phyloP scores from a whole-genome alignment of 1,140 invertebrate genomes.

The Holcopasites calliopsidis region DNA sequence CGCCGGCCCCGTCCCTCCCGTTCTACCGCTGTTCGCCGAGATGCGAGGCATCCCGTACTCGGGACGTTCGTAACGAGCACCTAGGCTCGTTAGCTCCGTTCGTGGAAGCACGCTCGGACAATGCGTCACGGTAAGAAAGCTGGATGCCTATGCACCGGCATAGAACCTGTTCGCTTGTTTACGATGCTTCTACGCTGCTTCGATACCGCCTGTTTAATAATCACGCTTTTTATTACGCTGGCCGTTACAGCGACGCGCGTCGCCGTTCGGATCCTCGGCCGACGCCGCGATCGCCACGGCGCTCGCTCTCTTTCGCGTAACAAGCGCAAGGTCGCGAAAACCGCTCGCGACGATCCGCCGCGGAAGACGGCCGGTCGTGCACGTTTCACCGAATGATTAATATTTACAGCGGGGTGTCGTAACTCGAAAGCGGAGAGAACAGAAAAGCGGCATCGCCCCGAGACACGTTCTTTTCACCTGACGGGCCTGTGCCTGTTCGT shows the following conservation, averaged over 20 bases:
- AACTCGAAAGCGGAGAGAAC: too few relatives aligned
- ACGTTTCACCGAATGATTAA: too few relatives aligned
- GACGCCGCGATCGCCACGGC: not conserved
- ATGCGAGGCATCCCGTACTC: slow-evolving; percentile 16
- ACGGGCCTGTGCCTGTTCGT: too few relatives aligned
- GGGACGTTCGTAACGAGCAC: slow-evolving; percentile 40
- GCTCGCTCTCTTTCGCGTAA: slow-evolving; percentile 56
- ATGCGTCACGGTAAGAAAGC: slow-evolving; percentile 29
- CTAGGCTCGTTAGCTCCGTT: slow-evolving; percentile 51
- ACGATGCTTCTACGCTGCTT: not conserved
- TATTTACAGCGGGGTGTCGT: too few relatives aligned
- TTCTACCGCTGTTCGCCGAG: slow-evolving; percentile 25
- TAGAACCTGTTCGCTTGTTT: not conserved
- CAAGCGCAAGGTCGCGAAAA: slow-evolving; percentile 59
- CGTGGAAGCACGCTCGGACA: slow-evolving; percentile 42
- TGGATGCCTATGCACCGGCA: slow-evolving; percentile 6
- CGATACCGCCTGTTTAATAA: not conserved
- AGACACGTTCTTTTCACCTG: too few relatives aligned
- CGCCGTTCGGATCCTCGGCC: too few relatives aligned
- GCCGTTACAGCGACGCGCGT: not conserved
- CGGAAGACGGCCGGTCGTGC: too few relatives aligned
- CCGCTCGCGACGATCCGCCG: too few relatives aligned
- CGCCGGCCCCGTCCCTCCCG: not conserved
- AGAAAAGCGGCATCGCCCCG: too few relatives aligned
- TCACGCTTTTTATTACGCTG: too few relatives aligned